Base-by-base conservation (phyloP, 23 tunicate species). In the Diplosoma virens region DNA sequence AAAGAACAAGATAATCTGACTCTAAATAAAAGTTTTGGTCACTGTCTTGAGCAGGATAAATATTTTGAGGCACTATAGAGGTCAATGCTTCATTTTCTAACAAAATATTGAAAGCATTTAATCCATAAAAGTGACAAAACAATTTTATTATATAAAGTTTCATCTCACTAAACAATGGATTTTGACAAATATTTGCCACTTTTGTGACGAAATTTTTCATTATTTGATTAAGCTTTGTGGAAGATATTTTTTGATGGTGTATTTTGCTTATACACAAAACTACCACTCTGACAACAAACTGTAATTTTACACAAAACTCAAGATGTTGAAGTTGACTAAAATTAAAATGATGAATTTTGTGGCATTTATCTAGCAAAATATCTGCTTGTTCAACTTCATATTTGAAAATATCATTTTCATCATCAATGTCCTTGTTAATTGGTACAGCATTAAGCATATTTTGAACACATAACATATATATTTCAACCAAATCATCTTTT, bases 61-160 rank as follows among this genome's bases (percentile, higher is more conserved):
- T 34, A 9, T 77, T 77, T 36, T 34, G 35, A 17, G 82, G 82
- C 7, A 77, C 25, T 20, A 77, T 34, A 6, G 32, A 11, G 22
- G 33, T 59, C 58, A 59, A 77, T 26, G 25, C 41, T 9, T 36
- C 25, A 29, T 77, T 61, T 25, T 32, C 33, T 6, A 77, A 23
- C 55, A 77, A 16, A 31, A 60, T 32, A 41, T 77, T 29, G 31
- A 77, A 33, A 25, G 50, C 52, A 35, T 60, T 61, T 2, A 77
- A 36, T 21, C 82, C 82, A 36, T 59, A 37, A n/a, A 71, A 56
- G 14, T 71, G 82, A 77, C 82, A 77, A 5, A 77, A 18, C 2
- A 18, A 24, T 56, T 77, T 77, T 11, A 77, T 37, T 0, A 77
- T 59, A 58, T 59, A 77, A 32, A 59, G 82, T 25, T 77, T 34